Percentiles rank a stretch among this genome's conserved stretches.
Evolutionary conservation across 2,888 invertebrate genomes (phyloP).

Genomic region (Nezara viridula): DNA sequence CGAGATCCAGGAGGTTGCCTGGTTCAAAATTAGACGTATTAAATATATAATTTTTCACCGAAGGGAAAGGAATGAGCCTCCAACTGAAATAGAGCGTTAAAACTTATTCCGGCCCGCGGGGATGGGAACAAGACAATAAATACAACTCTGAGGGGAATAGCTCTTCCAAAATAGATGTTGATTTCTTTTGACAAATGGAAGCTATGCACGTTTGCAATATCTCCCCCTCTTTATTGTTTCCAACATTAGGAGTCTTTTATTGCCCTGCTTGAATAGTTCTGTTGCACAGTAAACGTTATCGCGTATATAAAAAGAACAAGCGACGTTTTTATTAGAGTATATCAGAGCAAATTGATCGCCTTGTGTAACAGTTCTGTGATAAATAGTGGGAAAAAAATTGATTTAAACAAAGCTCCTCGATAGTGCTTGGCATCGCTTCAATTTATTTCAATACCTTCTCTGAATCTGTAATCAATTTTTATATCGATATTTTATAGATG

Average conservation of each 20-base stretch:
- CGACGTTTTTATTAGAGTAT: not conserved
- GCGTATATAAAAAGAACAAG: not conserved
- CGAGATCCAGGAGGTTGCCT: not conserved
- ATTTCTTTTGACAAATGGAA: not conserved
- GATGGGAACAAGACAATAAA: not conserved
- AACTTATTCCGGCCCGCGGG: not conserved
- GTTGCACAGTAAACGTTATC: not conserved
- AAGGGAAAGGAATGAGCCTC: not conserved
- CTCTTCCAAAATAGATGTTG: not conserved
- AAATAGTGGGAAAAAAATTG: no score
- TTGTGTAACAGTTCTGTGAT: no score
- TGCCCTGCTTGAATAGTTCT: not conserved
- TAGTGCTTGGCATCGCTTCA: no score
- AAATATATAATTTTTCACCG: conserved; percentile 45
- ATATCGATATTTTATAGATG: no score
- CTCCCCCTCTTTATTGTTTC: not conserved
- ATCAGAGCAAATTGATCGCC: no score
- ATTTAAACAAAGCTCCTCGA: no score
- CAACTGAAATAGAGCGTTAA: conserved; percentile 1
- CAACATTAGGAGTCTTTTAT: not conserved
- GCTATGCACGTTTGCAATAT: not conserved
- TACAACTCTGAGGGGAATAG: not conserved
- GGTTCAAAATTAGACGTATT: conserved; percentile 41
- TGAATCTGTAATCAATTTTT: no score
- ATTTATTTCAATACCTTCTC: no score